Evolutionary conservation across 2,888 invertebrate genomes (phyloP).

Genomic region (Megaustenia siamemsis): DNA sequence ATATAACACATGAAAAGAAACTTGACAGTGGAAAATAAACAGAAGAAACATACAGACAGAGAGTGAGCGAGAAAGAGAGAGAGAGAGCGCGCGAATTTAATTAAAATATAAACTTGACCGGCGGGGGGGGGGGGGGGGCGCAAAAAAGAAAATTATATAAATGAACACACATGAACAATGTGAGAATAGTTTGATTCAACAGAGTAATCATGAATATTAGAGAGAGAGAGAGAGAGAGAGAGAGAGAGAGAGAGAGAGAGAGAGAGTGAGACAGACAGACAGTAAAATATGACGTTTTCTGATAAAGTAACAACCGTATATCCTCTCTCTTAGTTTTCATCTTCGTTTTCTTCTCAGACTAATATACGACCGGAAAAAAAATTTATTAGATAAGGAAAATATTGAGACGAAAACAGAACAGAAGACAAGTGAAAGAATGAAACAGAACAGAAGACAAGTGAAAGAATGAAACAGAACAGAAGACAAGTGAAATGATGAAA

Average conservation of each 20-base stretch:
- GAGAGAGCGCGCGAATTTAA: neutral
- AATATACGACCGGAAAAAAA: too few species aligned
- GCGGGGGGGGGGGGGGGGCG: neutral
- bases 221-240: neutral
- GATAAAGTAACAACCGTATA: too few species aligned
- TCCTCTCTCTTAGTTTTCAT: too few species aligned
- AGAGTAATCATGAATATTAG: neutral
- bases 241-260: neutral
- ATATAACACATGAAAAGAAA: neutral
- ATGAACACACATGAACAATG: neutral
- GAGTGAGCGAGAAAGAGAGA: slow-evolving; percentile 29
- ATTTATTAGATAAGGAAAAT: neutral
- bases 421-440: too few species aligned
- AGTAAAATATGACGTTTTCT: neutral
- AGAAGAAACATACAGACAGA: slow-evolving; percentile 7
- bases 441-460: too few species aligned
- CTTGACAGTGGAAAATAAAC: too few species aligned
- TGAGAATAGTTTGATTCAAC: neutral
- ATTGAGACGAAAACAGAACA: neutral
- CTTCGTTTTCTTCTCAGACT: too few species aligned
- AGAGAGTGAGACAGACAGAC: neutral
- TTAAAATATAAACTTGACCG: neutral
- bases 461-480: neutral
- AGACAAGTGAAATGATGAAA: slow-evolving; percentile 1
- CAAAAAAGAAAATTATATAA: too few species aligned